These are phyloP conservation scores for Pantherophis guttatus DNA, from an alignment of 2,113 vertebrate species.

Conservation along the genomic window DNA sequence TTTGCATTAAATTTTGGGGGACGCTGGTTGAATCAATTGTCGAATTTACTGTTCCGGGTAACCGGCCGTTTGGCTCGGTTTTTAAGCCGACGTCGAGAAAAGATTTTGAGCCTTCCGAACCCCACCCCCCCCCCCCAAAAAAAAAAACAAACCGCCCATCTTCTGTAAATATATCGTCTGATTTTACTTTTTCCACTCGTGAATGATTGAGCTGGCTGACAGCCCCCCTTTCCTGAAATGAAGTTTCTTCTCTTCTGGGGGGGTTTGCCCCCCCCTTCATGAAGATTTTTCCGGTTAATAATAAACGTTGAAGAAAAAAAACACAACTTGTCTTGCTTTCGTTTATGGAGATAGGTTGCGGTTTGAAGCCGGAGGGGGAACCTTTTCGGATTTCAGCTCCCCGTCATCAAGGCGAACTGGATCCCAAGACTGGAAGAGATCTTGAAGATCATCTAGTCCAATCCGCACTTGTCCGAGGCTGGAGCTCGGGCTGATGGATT, in stretches of 20 bases:
- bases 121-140: too few relatives aligned
- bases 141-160: too few relatives aligned
- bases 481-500: too few relatives aligned
- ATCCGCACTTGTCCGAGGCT: too few relatives aligned
- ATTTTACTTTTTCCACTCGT: neutral
- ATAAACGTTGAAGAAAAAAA: neutral
- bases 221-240: neutral
- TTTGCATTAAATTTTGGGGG: neutral
- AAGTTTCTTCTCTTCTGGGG: neutral
- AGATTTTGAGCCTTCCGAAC: neutral
- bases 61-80: neutral
- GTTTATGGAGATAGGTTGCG: neutral
- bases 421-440: accelerated
- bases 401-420: too few relatives aligned
- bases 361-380: neutral
- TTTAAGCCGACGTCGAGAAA: neutral
- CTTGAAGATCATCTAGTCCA: too few relatives aligned
- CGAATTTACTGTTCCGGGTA: accelerated
- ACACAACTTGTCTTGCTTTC: neutral
- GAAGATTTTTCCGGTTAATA: neutral
- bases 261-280: neutral
- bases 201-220: neutral
- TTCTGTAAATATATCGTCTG: neutral
- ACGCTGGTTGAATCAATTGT: neutral
- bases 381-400: neutral